Conservation (phyloP, 2,113 vertebrate species). For the Castor canadensis region DNA sequence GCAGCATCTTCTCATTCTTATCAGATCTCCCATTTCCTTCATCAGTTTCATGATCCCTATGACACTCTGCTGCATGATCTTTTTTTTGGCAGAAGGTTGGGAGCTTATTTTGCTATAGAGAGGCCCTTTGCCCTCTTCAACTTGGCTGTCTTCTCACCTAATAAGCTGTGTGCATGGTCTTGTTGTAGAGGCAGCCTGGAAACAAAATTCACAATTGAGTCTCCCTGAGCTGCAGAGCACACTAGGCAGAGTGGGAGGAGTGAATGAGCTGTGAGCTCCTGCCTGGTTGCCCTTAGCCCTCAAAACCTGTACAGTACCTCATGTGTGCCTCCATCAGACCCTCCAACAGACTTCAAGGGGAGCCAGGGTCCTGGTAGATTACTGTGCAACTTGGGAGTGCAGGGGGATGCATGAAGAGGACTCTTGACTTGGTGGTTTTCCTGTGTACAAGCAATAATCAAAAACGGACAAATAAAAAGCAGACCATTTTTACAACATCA, state of each 20-base stretch:
- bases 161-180: neutral
- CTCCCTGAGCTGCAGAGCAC: too few relatives aligned
- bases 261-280: neutral
- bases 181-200: neutral
- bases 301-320: rapidly evolving
- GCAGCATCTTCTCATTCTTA: neutral
- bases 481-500: neutral
- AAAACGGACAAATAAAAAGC: neutral
- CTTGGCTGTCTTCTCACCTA: neutral
- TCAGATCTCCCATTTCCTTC: neutral
- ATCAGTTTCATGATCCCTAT: rapidly evolving
- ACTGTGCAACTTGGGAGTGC: rapidly evolving
- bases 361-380: neutral
- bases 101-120: neutral
- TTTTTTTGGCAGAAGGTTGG: neutral
- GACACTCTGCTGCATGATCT: neutral
- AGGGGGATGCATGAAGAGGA: neutral
- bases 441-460: neutral
- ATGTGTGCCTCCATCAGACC: neutral
- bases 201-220: neutral
- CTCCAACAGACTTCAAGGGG: neutral
- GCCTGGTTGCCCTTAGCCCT: neutral
- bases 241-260: neutral
- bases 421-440: neutral
- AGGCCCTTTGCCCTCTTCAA: neutral